Base-by-base conservation (phyloP, 2,113 vertebrate species). In the Microcebus ravelobensis region DNA sequence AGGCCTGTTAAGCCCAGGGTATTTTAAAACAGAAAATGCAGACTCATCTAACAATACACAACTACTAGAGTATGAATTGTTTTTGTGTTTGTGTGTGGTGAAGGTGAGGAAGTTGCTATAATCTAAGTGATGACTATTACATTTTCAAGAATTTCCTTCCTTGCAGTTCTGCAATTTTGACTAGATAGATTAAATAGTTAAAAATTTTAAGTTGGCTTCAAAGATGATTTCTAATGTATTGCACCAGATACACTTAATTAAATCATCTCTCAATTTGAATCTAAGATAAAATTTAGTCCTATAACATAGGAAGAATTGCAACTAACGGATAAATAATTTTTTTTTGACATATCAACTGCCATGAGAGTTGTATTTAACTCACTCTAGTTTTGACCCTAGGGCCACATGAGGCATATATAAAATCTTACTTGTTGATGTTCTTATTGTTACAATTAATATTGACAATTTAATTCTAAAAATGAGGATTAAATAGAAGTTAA, bases 41-140 rank as follows among this genome's bases (percentile, higher is more conserved):
- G 88, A 95, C 91, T 98, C 95, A 96, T 97, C 91, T 82, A 80
- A 79, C 90, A 83, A 11, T 91, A 80, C 89, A 96, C 91, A 94
- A 94, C 70, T 90, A 36, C 36, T 50, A 36, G 70, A 90, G 73
- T 18, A 67, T 71, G 6, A 59, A 74, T 77, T 90, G 77, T 87
- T 83, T 95, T 61, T 63, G 61, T 76, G 52, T 88, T 57, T 67
- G 55, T 80, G 42, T 95, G 94, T 94, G 95, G 81, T 92, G 94
- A 90, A 80, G 70, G 76, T 84, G 31, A 97, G 90, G 92, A 96
- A 95, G 70, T 94, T 90, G 90, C 79, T 31, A 1, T 81, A 73
- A 48, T 61, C 10, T 84, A 93, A 73, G 61, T 94, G 68, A 67
- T 68, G 90, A 85, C 36, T 34, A 31, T 90, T 94, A 59, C 1